phyloP scores from a whole-genome alignment of 1,140 invertebrate genomes.

The Bombus turneri region DNA sequence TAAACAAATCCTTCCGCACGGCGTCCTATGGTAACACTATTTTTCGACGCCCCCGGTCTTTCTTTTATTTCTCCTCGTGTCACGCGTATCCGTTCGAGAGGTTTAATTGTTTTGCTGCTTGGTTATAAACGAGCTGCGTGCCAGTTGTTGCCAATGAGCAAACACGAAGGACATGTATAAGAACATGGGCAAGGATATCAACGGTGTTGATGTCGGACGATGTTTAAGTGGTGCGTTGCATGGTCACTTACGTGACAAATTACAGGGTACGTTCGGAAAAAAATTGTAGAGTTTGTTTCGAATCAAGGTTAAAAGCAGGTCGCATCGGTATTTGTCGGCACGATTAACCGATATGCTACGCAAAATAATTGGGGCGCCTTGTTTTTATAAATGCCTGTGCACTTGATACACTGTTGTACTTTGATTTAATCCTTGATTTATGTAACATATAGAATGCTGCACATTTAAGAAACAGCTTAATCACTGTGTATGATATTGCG shows the following conservation, averaged over 20 bases:
- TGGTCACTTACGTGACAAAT: not conserved
- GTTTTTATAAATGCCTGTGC: too few relatives aligned
- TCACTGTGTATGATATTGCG: too few relatives aligned
- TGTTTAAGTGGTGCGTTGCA: not conserved
- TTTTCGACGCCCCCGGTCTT: not conserved
- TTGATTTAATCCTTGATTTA: too few relatives aligned
- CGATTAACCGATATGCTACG: too few relatives aligned
- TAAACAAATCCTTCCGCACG: conserved; percentile 33
- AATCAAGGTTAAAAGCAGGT: not conserved
- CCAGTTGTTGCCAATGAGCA: not conserved
- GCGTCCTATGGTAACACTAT: too few relatives aligned
- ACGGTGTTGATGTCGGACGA: not conserved
- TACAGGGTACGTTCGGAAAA: not conserved
- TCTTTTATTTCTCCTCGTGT: not conserved
- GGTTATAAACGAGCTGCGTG: not conserved
- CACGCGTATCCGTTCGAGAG: not conserved
- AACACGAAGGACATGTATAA: not conserved
- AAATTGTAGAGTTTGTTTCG: not conserved
- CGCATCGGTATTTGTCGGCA: not conserved
- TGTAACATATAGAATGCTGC: too few relatives aligned
- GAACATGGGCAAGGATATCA: too few relatives aligned
- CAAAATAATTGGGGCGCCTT: not conserved
- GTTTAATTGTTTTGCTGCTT: not conserved
- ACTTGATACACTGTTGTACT: not conserved
- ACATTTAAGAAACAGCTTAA: too few relatives aligned